These are phyloP conservation scores for Cylas formicarius DNA, from an alignment of 1,140 invertebrate genomes.

Conservation along the genomic window DNA sequence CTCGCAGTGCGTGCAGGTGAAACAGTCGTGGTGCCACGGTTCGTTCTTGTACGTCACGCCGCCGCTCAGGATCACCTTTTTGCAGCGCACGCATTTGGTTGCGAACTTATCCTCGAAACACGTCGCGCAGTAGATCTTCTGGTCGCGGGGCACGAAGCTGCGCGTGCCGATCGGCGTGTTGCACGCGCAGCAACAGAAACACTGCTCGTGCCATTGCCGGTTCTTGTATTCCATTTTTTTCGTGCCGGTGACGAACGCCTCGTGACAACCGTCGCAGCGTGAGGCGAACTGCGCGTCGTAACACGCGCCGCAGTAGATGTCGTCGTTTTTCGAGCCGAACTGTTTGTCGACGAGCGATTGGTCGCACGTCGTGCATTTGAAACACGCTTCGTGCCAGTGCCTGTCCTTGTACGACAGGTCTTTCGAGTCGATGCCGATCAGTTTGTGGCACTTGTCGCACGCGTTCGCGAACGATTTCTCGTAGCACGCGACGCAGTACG, in stretches of 20 bases:
- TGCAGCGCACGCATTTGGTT: conserved; percentile 96
- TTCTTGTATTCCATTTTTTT: conserved; percentile 99
- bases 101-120: conserved; percentile 99
- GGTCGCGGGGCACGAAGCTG: conserved; percentile 97
- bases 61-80: conserved; percentile 96
- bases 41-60: conserved; percentile 99
- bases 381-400: conserved; percentile 1
- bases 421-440: background rate
- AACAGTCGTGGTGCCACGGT: conserved; percentile 98
- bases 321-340: background rate
- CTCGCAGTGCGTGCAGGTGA: conserved; percentile 95
- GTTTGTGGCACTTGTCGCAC: background rate
- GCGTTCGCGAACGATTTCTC: background rate
- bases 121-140: conserved; percentile 97
- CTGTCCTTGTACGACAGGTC: background rate
- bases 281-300: background rate
- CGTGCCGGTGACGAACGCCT: conserved; percentile 67
- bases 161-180: conserved; percentile 97
- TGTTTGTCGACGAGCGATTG: background rate
- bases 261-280: background rate
- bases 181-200: conserved; percentile 97
- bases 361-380: background rate
- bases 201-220: conserved; percentile 99
- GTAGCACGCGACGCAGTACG: background rate
- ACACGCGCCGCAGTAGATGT: background rate